A percentile compares a stretch with the other conserved stretches of the same genome.
Conservation (phyloP, 2,113 vertebrate genomes). For the Atrichornis clamosus region DNA sequence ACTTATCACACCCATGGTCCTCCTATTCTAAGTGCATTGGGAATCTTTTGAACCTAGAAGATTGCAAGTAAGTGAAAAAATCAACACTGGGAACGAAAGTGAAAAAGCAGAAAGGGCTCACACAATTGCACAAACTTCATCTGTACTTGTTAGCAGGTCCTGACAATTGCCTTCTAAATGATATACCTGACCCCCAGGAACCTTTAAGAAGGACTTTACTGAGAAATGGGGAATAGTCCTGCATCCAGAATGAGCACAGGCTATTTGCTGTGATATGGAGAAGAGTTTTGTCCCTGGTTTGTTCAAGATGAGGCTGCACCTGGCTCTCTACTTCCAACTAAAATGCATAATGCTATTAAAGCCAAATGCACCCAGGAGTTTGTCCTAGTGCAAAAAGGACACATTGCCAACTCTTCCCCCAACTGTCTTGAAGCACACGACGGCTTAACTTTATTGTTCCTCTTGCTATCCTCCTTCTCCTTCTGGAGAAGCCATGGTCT, state of each 20-base stretch:
- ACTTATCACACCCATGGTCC: neutral
- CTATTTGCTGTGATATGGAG: neutral
- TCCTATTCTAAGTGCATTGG: neutral
- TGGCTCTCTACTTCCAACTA: neutral
- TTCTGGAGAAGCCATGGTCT: neutral
- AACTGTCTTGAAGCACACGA: neutral
- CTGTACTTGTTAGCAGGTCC: neutral
- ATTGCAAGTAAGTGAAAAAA: neutral
- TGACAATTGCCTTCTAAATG: neutral
- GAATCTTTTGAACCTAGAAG: neutral
- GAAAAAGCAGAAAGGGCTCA: neutral
- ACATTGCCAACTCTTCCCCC: neutral
- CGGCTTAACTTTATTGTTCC: neutral
- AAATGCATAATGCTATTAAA: neutral
- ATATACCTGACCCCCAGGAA: neutral
- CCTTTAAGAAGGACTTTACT: neutral
- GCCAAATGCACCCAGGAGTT: neutral
- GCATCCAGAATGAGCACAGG: neutral
- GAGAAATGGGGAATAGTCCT: neutral
- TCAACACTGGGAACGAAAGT: neutral
- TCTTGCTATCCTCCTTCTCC: neutral
- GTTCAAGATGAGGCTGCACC: neutral
- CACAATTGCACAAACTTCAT: neutral
- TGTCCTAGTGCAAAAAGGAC: neutral
- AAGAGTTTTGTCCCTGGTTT: neutral